phyloP scores from a whole-genome alignment of 2,888 invertebrate species.

The Heteromurus nitidus region DNA sequence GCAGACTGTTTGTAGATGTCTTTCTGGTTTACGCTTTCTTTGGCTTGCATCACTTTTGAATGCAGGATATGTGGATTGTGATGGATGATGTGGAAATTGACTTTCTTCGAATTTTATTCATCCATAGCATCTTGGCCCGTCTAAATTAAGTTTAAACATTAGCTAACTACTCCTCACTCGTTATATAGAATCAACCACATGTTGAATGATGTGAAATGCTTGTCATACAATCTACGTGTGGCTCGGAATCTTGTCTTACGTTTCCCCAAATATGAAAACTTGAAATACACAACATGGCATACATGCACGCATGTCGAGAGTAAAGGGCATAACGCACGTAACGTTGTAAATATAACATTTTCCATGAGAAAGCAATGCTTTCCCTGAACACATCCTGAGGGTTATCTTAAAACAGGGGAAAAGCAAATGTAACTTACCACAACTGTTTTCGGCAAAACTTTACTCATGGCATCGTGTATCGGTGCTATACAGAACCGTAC shows the following conservation, averaged over 20 bases:
- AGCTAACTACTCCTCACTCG: not conserved
- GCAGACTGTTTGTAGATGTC: too few relatives aligned
- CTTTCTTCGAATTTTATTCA: not conserved
- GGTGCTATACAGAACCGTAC: too few relatives aligned
- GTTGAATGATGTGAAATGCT: conserved; percentile 14
- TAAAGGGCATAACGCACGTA: not conserved
- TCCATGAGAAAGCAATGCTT: conserved; percentile 11
- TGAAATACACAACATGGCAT: not conserved
- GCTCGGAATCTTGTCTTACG: conserved; percentile 14
- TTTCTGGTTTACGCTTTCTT: too few relatives aligned
- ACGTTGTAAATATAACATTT: conserved; percentile 52
- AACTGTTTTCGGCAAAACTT: not conserved
- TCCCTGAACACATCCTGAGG: not conserved
- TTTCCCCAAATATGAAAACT: not conserved
- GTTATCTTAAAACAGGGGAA: not conserved
- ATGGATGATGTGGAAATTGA: not conserved
- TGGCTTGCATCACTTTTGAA: not conserved
- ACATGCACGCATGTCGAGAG: not conserved
- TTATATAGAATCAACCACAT: conserved; percentile 12
- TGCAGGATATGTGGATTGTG: not conserved
- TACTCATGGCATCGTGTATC: not conserved
- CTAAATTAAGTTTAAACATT: too few relatives aligned
- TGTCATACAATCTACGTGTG: not conserved
- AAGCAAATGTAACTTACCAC: not conserved
- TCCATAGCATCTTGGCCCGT: too few relatives aligned